Percentiles rank a stretch among this genome's conserved stretches.
Evolutionary conservation across 1,140 invertebrate genomes (phyloP).

Genomic region (Ptiloglossa arizonensis): DNA sequence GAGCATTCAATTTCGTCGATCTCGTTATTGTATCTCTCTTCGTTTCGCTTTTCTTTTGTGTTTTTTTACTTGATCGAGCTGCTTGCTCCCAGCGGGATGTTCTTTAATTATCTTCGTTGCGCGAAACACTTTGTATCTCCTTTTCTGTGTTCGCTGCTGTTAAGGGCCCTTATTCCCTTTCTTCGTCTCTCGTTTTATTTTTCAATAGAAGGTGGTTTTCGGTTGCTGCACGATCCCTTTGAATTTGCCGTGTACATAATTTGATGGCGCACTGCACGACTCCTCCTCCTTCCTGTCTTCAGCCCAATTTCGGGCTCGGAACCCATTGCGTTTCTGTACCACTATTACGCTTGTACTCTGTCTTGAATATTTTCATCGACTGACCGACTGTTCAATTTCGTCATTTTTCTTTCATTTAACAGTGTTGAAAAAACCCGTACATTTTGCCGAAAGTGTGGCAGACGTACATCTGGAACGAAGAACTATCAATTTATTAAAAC

Average conservation of each 20-base stretch:
- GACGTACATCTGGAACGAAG: too few species aligned
- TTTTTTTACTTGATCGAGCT: neutral
- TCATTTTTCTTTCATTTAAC: too few species aligned
- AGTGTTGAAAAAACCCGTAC: too few species aligned
- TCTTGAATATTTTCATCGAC: neutral
- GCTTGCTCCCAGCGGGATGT: neutral
- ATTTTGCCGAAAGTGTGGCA: too few species aligned
- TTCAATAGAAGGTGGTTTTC: neutral
- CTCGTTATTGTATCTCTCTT: neutral
- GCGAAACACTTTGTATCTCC: neutral
- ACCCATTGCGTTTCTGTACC: neutral
- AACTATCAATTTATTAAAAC: too few species aligned
- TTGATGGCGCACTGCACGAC: neutral
- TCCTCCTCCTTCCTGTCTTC: slow-evolving; percentile 32
- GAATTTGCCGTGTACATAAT: slow-evolving; percentile 12
- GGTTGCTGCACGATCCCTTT: neutral
- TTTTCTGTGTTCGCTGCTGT: neutral
- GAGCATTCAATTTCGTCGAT: neutral
- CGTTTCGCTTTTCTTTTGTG: neutral
- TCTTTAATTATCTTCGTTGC: neutral
- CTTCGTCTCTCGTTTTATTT: neutral
- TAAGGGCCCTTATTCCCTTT: neutral
- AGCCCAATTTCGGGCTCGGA: slow-evolving; percentile 11
- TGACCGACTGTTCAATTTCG: too few species aligned
- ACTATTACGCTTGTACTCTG: neutral